These are phyloP conservation scores for Temnothorax longispinosus DNA, from an alignment of 1,140 invertebrate genomes.

Conservation along the genomic window DNA sequence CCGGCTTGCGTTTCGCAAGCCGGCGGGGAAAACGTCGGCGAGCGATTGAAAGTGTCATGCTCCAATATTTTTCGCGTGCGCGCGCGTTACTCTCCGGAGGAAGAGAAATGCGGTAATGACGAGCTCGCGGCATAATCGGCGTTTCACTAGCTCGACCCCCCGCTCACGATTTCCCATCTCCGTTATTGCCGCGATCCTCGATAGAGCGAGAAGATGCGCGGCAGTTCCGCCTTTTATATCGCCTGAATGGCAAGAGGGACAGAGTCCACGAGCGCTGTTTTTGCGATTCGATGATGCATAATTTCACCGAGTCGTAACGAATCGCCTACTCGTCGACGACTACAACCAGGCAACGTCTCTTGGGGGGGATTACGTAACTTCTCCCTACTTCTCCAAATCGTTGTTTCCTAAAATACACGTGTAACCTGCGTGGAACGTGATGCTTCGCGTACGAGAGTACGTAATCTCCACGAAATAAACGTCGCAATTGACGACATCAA, in stretches of 20 bases:
- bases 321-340: not conserved
- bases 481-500: not conserved
- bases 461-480: not conserved
- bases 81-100: not conserved
- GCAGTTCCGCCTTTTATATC: not conserved
- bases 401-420: slow-evolving; percentile 45
- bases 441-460: not conserved
- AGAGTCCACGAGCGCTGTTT: not conserved
- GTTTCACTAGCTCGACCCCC: slow-evolving; percentile 1
- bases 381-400: not conserved
- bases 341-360: not conserved
- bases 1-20: not conserved
- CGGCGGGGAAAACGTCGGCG: not conserved
- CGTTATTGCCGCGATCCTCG: not conserved
- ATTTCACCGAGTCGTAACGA: not conserved
- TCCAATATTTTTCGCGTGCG: slow-evolving; percentile 37
- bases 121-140: not conserved
- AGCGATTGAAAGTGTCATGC: slow-evolving; percentile 47
- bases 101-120: slow-evolving; percentile 48
- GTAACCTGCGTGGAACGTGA: slow-evolving; percentile 24
- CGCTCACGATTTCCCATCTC: not conserved
- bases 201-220: not conserved
- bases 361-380: slow-evolving; percentile 6
- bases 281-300: not conserved
- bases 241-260: not conserved